phyloP scores from a whole-genome alignment of 2,113 vertebrate species.

The Burhinus bistriatus region DNA sequence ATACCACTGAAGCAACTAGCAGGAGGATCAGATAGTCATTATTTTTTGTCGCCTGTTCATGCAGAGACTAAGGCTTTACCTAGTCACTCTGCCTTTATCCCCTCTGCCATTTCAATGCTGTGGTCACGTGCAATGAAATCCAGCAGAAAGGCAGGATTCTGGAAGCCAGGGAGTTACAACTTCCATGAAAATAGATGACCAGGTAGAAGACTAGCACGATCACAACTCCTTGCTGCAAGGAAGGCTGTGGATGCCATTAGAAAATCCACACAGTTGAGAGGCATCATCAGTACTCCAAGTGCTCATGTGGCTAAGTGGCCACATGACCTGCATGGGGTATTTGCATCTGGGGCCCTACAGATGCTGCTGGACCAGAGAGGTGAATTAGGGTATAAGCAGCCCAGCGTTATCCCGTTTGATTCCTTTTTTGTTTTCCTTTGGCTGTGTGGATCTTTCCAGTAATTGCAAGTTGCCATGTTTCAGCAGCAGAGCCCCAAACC shows the following conservation, averaged over 20 bases:
- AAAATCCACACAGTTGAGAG: not conserved
- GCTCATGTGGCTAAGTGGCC: not conserved
- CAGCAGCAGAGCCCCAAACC: not conserved
- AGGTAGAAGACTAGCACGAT: not conserved
- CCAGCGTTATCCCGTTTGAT: not conserved
- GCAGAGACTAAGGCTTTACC: not conserved
- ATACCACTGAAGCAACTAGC: not conserved
- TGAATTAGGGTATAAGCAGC: not conserved
- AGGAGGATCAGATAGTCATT: not conserved
- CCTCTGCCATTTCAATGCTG: not conserved
- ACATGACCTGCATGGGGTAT: accelerated
- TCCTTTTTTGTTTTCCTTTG: not conserved
- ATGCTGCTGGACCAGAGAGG: not conserved
- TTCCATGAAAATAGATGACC: not conserved
- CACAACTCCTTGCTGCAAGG: not conserved
- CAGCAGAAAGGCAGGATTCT: not conserved
- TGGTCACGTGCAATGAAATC: not conserved
- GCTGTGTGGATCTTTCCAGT: not conserved
- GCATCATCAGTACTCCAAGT: not conserved
- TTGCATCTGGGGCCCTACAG: not conserved
- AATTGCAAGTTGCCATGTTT: not conserved
- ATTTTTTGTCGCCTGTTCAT: not conserved
- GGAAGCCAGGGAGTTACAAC: not conserved
- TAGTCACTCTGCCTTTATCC: not conserved
- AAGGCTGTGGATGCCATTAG: not conserved